Base-by-base conservation (phyloP, 2,888 invertebrate species). In the Hofmannophila pseudospretella region DNA sequence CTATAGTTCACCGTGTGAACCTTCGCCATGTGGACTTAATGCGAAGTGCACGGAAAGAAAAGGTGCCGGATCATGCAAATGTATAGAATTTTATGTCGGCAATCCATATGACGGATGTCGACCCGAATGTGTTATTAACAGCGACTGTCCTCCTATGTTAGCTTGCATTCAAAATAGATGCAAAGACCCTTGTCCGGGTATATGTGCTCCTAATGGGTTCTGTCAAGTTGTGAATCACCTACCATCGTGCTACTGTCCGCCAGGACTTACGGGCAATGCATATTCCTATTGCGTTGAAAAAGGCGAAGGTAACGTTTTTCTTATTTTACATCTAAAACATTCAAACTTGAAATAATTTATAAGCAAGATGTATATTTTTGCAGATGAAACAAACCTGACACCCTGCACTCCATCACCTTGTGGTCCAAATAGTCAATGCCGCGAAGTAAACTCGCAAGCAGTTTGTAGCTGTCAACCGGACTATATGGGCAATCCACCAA, bases 111-210 rank as follows among this genome's bases (percentile, higher is more conserved):
- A 86, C 46, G 94, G 94, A 11, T 95, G 96, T 66, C 88, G 92
- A 39, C 94, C 94, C 0, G 95, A 95, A 75, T 96, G 96, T 69
- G 88, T 93, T 3, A 89, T 94, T 34, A 94, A 94, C 63, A 90
- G 91, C 8, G 95, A 96, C 64, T 96, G 96, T 60, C 78, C 91
- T 5, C 90, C 90, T 28, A 89, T 91, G 64, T 81, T 89, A 56
- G 93, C 94, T 22, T 95, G 94, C 58, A 88, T 93, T 16, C 91
- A 93, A 69, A 90, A 91, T 56, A 93, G 92, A 77, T 94, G 94
- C 68, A 89, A 88, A 62, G 92, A 95, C 70, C 95, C 96, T 8
- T 96, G 96, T 52, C 91, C 91, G 0, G 93, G 93, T 32, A 88
- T 90, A 19, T 94, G 94, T 65, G 94, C 93, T 26, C 69, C 86